Conservation (phyloP, 2,113 vertebrate genomes). For the Jaculus jaculus region DNA sequence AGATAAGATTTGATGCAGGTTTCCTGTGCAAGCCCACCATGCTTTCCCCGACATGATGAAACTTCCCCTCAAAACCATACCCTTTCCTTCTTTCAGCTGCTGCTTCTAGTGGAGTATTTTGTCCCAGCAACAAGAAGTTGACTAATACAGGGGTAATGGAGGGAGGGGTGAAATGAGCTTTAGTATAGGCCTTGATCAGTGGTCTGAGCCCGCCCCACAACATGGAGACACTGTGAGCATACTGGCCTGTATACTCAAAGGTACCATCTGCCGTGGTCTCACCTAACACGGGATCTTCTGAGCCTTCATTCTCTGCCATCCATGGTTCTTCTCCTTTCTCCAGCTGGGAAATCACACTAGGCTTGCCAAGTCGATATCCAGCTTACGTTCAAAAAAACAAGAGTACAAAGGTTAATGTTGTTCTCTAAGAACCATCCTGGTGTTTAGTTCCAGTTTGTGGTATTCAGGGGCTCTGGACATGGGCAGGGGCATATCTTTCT, state of each 20-base stretch:
- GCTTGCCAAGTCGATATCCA: constrained; percentile 72
- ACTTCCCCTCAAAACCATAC: no score
- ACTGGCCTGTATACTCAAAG: not conserved
- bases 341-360: constrained; percentile 73
- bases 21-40: no score
- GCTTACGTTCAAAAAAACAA: constrained; percentile 33
- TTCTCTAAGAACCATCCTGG: not conserved
- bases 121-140: no score
- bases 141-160: no score
- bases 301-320: constrained; percentile 45
- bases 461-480: not conserved
- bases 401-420: not conserved
- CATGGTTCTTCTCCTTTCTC: constrained; percentile 77
- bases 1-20: no score
- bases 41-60: no score
- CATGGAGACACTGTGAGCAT: not conserved
- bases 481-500: not conserved
- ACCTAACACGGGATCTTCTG: constrained; percentile 58
- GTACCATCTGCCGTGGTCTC: constrained; percentile 24
- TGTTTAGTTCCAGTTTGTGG: constrained; percentile 3
- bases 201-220: not conserved
- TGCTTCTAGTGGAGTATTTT: no score
- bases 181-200: not conserved
- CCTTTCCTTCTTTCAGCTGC: no score
- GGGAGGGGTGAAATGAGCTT: not conserved